These are phyloP conservation scores for Pteria penguin DNA, from an alignment of 2,888 invertebrate genomes.

Conservation along the genomic window DNA sequence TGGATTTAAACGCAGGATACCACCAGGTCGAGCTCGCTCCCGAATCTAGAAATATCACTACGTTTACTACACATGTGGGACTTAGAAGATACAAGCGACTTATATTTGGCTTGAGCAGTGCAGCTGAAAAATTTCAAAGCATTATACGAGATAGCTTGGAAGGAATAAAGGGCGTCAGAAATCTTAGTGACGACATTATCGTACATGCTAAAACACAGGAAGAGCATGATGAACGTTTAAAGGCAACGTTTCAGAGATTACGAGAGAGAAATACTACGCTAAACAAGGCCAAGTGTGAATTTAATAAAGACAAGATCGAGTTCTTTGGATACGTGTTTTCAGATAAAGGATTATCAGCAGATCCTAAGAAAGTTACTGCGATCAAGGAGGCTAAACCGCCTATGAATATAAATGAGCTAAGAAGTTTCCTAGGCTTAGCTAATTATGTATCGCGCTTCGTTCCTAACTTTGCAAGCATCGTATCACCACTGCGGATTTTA, in stretches of 20 bases:
- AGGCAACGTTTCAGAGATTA: not conserved
- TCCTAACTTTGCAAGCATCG: not conserved
- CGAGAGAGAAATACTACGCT: slow-evolving; percentile 18
- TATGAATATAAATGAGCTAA: slow-evolving; percentile 1
- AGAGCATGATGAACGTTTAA: not conserved
- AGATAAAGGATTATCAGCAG: not conserved
- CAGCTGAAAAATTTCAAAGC: slow-evolving; percentile 23
- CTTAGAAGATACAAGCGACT: slow-evolving; percentile 10
- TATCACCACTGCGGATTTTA: not conserved
- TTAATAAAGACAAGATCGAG: not conserved
- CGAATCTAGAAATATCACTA: slow-evolving; percentile 23
- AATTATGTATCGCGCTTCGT: slow-evolving; percentile 9
- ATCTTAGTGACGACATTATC: slow-evolving; percentile 14
- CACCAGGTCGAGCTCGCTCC: slow-evolving; percentile 25
- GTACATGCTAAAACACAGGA: slow-evolving; percentile 5
- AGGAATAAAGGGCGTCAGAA: slow-evolving; percentile 16
- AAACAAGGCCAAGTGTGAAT: slow-evolving; percentile 9
- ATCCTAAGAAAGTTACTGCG: slow-evolving; percentile 15
- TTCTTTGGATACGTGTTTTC: slow-evolving; percentile 10
- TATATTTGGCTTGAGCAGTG: slow-evolving; percentile 18
- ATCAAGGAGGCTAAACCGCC: slow-evolving; percentile 1
- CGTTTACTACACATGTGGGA: slow-evolving; percentile 21
- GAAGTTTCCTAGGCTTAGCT: slow-evolving; percentile 13
- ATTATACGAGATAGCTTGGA: slow-evolving; percentile 9
- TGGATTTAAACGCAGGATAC: too few species aligned